Evolutionary conservation across 2,113 vertebrate species (phyloP), one percentile per base, ranked within the genome.

Genomic region (Halcyon senegalensis): DNA sequence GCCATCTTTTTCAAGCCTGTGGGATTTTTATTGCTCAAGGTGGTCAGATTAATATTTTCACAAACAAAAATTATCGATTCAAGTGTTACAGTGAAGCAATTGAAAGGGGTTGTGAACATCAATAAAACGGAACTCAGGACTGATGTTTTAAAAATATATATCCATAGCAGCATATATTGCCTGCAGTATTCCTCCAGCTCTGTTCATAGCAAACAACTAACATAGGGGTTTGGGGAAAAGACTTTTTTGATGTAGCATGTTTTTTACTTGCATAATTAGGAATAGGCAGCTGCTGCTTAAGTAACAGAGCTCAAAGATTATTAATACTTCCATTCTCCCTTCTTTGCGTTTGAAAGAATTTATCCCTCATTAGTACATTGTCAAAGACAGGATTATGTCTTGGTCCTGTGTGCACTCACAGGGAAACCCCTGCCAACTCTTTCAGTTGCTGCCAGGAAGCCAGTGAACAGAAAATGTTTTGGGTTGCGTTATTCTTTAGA

Each of bases 311-410:
- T 93, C 89, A 86, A 94, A 94, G 80, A 72, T 93, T 95, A 89
- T 96, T 93, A 95, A 94, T 89, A 76, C 16, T 5, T 67, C 46
- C 72, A 48, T 92, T 89, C 84, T 93, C 27, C 51, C 83, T 89
- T 92, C 64, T 90, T 94, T 96, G 87, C 84, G 64, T 95, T 89
- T 92, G 73, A 95, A 97, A 92, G 88, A 93, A 95, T 90, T 92
- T 94, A 92, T 96, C 89, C 87, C 84, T 95, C 94, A 97, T 96
- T 96, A 97, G 84, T 96, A 64, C 77, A 53, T 95, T 96, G 93
- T 95, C 81, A 92, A 91, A 95, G 91, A 67, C 69, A 77, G 86
- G 93, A 95, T 96, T 96, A 97, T 92, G 80, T 67, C 82, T 85
- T 68, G 74, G 94, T 95, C 89, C 84, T 95, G 2, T 72, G 80